phyloP scores from a whole-genome alignment of 2,797 vertebrate genomes.

The Sylvilagus floridanus region DNA sequence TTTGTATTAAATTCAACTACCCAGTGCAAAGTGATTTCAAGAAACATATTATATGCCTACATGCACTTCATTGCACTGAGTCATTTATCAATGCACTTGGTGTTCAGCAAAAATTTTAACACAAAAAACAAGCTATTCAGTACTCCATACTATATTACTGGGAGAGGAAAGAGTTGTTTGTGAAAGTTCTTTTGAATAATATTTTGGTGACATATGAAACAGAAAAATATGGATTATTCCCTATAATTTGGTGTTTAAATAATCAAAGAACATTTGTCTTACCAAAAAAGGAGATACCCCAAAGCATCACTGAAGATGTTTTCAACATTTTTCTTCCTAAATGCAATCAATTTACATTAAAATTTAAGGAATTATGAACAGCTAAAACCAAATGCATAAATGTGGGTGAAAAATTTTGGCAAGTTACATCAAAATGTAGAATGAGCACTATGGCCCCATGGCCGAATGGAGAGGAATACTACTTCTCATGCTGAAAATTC shows the following conservation, averaged over 20 bases:
- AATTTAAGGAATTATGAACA: constrained; percentile 9
- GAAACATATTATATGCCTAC: not conserved
- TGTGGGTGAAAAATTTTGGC: not conserved
- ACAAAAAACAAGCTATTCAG: not conserved
- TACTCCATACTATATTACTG: not conserved
- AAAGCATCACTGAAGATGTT: not conserved
- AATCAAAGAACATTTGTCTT: constrained; percentile 39
- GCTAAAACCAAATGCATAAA: constrained; percentile 4
- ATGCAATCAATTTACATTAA: not conserved
- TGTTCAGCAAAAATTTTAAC: not conserved
- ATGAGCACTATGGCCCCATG: not conserved
- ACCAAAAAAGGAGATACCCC: not conserved
- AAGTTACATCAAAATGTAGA: constrained; percentile 13
- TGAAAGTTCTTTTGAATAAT: not conserved
- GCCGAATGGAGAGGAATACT: not conserved
- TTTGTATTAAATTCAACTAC: not conserved
- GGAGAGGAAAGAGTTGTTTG: constrained; percentile 7
- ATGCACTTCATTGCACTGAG: not conserved
- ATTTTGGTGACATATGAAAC: constrained; percentile 48
- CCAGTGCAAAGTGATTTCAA: not conserved
- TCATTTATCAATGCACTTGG: not conserved
- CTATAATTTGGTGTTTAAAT: constrained; percentile 17
- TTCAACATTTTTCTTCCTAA: not conserved
- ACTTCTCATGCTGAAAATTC: not conserved
- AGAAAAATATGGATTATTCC: constrained; percentile 56